Percentiles rank a stretch among this genome's conserved stretches.
phyloP scores from a whole-genome alignment of 1,140 invertebrate species.

The Drosophila tani region DNA sequence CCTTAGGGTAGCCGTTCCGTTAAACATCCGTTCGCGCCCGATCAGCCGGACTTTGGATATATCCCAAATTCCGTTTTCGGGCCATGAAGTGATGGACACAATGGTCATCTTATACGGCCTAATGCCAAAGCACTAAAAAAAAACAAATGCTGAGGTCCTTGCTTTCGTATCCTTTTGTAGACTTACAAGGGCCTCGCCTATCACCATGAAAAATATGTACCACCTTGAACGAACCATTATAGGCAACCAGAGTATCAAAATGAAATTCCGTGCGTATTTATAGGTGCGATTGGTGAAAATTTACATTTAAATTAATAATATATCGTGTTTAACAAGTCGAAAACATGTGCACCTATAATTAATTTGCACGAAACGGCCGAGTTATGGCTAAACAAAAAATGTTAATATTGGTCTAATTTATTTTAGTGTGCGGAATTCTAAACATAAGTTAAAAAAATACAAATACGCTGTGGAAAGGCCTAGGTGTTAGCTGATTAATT shows the following conservation, averaged over 20 bases:
- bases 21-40: constrained; percentile 21
- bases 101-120: background rate
- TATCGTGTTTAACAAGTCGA: background rate
- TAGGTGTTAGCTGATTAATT: background rate
- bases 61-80: background rate
- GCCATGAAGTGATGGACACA: background rate
- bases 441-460: background rate
- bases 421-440: no score
- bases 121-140: background rate
- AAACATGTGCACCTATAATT: background rate
- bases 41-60: constrained; percentile 1
- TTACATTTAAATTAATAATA: background rate
- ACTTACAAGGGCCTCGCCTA: background rate
- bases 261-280: background rate
- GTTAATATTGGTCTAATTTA: no score
- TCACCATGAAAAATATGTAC: background rate
- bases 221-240: background rate
- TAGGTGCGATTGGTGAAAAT: background rate
- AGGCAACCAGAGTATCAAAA: background rate
- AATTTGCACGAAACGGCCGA: background rate
- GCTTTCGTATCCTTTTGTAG: background rate
- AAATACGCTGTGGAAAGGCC: background rate
- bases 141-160: background rate
- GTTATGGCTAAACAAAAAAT: background rate
- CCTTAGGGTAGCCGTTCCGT: constrained; percentile 22